Conservation (phyloP, 2,113 vertebrate species). For the Lepus americanus region DNA sequence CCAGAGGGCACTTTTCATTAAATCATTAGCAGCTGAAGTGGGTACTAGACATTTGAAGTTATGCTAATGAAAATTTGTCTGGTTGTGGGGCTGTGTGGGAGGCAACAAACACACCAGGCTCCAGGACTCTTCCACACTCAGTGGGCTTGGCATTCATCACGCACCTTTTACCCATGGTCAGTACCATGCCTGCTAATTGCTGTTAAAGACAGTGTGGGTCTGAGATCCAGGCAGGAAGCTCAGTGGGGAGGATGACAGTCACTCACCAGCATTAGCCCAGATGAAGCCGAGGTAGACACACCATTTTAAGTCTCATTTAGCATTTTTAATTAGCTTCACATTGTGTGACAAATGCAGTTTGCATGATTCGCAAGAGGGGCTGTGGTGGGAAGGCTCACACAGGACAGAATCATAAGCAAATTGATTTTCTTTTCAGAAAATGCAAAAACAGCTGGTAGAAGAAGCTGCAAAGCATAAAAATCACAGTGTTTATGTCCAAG, state of each 20-base stretch:
- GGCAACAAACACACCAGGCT: not conserved
- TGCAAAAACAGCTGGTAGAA: slow-evolving; percentile 51
- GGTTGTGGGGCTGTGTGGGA: not conserved
- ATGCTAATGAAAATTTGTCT: slow-evolving; percentile 38
- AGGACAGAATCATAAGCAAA: slow-evolving; percentile 10
- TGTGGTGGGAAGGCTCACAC: slow-evolving; percentile 61
- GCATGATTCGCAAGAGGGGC: slow-evolving; percentile 67
- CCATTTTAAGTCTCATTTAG: slow-evolving; percentile 78
- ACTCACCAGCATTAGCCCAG: slow-evolving; percentile 43
- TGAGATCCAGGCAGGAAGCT: not conserved
- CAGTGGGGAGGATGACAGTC: not conserved
- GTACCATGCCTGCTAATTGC: slow-evolving; percentile 32
- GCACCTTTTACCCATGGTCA: not conserved
- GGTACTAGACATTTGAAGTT: slow-evolving; percentile 36
- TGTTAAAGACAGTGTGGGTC: not conserved
- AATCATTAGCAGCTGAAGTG: slow-evolving; percentile 52
- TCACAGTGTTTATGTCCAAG: not conserved
- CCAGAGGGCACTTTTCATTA: slow-evolving; percentile 6
- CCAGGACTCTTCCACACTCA: not conserved
- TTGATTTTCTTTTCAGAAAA: slow-evolving; percentile 63
- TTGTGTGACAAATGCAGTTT: slow-evolving; percentile 68
- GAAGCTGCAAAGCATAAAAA: not conserved
- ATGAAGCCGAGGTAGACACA: slow-evolving; percentile 48
- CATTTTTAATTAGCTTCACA: slow-evolving; percentile 77
- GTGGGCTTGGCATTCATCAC: not conserved